Evolutionary conservation across 2,888 invertebrate genomes (phyloP).

Genomic region (Chymomyza fuscimana): DNA sequence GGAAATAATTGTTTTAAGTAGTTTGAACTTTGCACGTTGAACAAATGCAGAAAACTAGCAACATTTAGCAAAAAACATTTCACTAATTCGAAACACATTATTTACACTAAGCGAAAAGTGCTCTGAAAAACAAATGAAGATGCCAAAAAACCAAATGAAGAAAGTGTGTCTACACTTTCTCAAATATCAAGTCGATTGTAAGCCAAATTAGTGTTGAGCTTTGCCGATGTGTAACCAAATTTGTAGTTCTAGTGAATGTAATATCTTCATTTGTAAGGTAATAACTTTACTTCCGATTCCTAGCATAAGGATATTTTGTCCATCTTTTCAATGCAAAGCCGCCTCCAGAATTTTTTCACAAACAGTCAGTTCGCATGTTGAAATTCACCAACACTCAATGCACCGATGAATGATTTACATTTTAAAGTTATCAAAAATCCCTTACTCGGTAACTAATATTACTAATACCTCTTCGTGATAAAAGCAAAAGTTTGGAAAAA

Average conservation of each 20-base stretch:
- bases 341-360: too few relatives aligned
- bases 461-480: too few relatives aligned
- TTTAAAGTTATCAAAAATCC: too few relatives aligned
- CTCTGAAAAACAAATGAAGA: background rate
- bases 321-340: too few relatives aligned
- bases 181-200: background rate
- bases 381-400: too few relatives aligned
- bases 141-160: background rate
- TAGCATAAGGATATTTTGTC: too few relatives aligned
- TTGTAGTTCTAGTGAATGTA: background rate
- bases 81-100: conserved; percentile 18
- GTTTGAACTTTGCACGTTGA: conserved; percentile 63
- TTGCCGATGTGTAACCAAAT: background rate
- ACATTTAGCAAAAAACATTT: conserved; percentile 20
- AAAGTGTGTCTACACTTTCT: background rate
- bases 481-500: too few relatives aligned
- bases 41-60: conserved; percentile 14
- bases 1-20: conserved; percentile 71
- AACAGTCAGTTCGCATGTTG: too few relatives aligned
- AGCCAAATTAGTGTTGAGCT: too few relatives aligned
- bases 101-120: background rate
- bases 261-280: background rate
- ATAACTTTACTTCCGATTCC: background rate
- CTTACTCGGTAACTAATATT: too few relatives aligned
- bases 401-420: too few relatives aligned